Percentiles rank a stretch among this genome's conserved stretches.
Evolutionary conservation across 2,797 vertebrate species (phyloP).

Genomic region (Zenarchopterus dispar): DNA sequence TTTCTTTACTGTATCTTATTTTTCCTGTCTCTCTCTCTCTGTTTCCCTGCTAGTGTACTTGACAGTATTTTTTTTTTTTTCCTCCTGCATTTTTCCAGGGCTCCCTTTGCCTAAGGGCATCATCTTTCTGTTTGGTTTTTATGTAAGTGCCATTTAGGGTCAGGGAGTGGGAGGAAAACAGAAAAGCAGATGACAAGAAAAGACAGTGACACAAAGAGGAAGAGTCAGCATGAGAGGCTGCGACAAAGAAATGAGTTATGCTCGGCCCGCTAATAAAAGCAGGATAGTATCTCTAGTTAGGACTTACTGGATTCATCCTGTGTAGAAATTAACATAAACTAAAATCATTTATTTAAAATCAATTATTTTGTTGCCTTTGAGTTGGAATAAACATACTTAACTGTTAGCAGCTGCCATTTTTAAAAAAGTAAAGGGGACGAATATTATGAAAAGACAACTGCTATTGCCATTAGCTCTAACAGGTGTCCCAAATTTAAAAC

Average conservation of each 20-base stretch:
- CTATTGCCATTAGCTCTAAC: too few species aligned
- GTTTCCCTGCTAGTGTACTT: slow-evolving; percentile 16
- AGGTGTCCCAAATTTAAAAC: too few species aligned
- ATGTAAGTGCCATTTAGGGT: slow-evolving; percentile 38
- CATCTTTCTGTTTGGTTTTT: slow-evolving; percentile 51
- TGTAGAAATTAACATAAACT: not conserved
- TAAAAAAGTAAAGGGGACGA: too few species aligned
- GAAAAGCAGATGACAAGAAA: slow-evolving; percentile 52
- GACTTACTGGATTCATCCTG: not conserved
- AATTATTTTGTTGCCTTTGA: too few species aligned
- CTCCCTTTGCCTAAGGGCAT: slow-evolving; percentile 45
- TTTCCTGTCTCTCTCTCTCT: slow-evolving; percentile 23
- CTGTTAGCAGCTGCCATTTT: too few species aligned
- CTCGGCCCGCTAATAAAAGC: slow-evolving; percentile 20
- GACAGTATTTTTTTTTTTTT: slow-evolving; percentile 4
- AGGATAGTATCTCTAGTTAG: slow-evolving; percentile 8
- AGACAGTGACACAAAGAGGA: slow-evolving; percentile 40
- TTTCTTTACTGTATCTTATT: slow-evolving; percentile 50
- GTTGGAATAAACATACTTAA: too few species aligned
- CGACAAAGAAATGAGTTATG: slow-evolving; percentile 10
- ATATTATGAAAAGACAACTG: too few species aligned
- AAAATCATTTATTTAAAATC: too few species aligned
- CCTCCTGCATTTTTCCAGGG: slow-evolving; percentile 25
- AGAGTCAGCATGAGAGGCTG: slow-evolving; percentile 27
- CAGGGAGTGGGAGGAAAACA: slow-evolving; percentile 37